Evolutionary conservation across 2,888 invertebrate species (phyloP).

Genomic region (Drosophila neonasuta): DNA sequence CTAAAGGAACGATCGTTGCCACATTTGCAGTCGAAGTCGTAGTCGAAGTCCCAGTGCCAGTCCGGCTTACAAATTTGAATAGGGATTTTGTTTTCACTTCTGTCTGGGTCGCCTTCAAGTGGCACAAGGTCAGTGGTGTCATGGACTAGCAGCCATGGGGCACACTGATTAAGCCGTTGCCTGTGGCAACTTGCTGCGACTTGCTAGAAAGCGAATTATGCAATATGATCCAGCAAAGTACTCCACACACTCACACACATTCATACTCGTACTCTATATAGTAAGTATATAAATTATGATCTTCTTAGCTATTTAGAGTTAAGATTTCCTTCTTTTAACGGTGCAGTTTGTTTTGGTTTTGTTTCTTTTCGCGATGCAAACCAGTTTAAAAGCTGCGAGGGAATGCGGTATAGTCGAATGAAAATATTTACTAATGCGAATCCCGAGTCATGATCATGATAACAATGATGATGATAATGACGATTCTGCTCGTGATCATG

Average conservation of each 20-base stretch:
- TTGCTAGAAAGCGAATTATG: constrained; percentile 47
- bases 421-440: constrained; percentile 44
- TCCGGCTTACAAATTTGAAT: constrained; percentile 65
- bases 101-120: constrained; percentile 68
- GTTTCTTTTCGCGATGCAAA: constrained; percentile 6
- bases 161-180: constrained; percentile 53
- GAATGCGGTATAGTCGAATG: constrained; percentile 9
- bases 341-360: constrained; percentile 17
- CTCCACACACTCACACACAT: too few species aligned
- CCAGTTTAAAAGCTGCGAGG: constrained; percentile 28
- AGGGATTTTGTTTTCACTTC: constrained; percentile 75
- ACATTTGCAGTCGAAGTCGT: constrained; percentile 12
- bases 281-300: constrained; percentile 5
- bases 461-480: constrained; percentile 5
- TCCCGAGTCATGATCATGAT: constrained; percentile 27
- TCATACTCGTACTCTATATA: not conserved
- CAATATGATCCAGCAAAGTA: constrained; percentile 15
- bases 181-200: not conserved
- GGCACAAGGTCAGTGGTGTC: constrained; percentile 71
- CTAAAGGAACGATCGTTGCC: constrained; percentile 27
- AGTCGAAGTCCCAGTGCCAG: constrained; percentile 21
- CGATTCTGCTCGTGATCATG: constrained; percentile 14
- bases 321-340: constrained; percentile 44
- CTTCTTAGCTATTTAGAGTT: constrained; percentile 6
- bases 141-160: constrained; percentile 33